Conservation (phyloP, 2,888 invertebrate species). For the Perizoma affinitatum region DNA sequence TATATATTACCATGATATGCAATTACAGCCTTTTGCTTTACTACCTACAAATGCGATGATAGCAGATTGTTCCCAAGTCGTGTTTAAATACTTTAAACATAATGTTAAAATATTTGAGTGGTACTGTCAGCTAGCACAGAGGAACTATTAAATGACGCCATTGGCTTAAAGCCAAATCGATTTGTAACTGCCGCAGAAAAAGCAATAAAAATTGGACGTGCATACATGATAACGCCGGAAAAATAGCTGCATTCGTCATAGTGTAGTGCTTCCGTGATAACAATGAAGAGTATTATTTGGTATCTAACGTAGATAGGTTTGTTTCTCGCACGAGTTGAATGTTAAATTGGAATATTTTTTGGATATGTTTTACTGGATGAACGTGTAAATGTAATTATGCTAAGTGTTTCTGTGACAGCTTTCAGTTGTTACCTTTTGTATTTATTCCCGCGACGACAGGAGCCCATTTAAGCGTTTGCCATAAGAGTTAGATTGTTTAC, state of each 20-base stretch:
- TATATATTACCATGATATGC: no score
- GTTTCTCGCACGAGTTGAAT: slow-evolving; percentile 28
- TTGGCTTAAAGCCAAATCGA: slow-evolving; percentile 81
- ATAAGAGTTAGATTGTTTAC: no score
- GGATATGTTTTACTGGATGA: slow-evolving; percentile 18
- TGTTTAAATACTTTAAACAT: slow-evolving; percentile 40
- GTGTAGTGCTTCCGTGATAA: slow-evolving; percentile 63
- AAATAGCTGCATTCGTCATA: slow-evolving; percentile 75
- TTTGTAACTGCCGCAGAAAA: slow-evolving; percentile 80
- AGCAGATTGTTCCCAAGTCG: slow-evolving; percentile 27
- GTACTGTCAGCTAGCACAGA: slow-evolving; percentile 54
- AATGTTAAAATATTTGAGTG: slow-evolving; percentile 47
- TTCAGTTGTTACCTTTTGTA: slow-evolving; percentile 12
- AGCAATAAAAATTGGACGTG: slow-evolving; percentile 79
- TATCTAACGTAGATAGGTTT: slow-evolving; percentile 41
- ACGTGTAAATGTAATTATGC: slow-evolving; percentile 28
- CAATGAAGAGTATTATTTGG: slow-evolving; percentile 53
- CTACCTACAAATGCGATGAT: no score
- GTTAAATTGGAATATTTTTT: slow-evolving; percentile 26
- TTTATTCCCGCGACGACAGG: neutral
- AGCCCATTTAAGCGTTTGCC: no score
- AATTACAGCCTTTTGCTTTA: no score
- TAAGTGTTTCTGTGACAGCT: slow-evolving; percentile 20
- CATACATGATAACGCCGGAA: slow-evolving; percentile 72
- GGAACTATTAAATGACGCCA: slow-evolving; percentile 75